Evolutionary conservation across 2,797 vertebrate species (phyloP).

Genomic region (Chaetophractus vellerosus): DNA sequence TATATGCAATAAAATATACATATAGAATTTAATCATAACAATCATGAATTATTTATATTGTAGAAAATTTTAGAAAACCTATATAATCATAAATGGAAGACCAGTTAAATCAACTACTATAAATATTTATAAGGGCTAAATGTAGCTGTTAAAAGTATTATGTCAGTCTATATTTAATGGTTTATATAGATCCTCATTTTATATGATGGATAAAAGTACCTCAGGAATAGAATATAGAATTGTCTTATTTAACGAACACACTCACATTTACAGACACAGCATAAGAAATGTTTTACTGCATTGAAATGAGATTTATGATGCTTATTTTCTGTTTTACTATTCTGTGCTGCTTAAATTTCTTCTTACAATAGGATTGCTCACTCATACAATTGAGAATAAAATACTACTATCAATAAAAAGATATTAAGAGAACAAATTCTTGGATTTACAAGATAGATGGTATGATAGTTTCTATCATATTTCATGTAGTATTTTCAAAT

Average conservation of each 20-base stretch:
- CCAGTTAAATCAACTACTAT: background rate
- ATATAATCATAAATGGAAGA: background rate
- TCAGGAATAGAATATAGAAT: background rate
- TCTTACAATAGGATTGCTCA: background rate
- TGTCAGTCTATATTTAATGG: background rate
- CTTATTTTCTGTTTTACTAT: conserved; percentile 3
- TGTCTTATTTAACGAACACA: background rate
- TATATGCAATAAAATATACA: background rate
- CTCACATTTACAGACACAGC: background rate
- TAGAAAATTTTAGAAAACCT: background rate
- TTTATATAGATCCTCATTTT: background rate
- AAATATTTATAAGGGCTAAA: background rate
- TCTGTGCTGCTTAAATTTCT: background rate
- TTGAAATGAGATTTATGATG: background rate
- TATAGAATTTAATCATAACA: background rate
- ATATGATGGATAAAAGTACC: background rate
- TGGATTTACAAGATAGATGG: conserved; percentile 8
- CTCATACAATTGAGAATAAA: conserved; percentile 25
- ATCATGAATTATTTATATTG: background rate
- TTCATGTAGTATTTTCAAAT: conserved; percentile 30
- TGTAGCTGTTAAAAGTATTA: background rate
- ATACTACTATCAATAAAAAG: conserved; percentile 28
- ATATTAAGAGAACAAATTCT: background rate
- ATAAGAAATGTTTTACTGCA: background rate
- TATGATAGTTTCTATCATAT: conserved; percentile 26